Percentiles rank a stretch among this genome's conserved stretches.
These are phyloP conservation scores for Prosapia bicincta DNA, from an alignment of 2,888 invertebrate species.

Conservation along the genomic window DNA sequence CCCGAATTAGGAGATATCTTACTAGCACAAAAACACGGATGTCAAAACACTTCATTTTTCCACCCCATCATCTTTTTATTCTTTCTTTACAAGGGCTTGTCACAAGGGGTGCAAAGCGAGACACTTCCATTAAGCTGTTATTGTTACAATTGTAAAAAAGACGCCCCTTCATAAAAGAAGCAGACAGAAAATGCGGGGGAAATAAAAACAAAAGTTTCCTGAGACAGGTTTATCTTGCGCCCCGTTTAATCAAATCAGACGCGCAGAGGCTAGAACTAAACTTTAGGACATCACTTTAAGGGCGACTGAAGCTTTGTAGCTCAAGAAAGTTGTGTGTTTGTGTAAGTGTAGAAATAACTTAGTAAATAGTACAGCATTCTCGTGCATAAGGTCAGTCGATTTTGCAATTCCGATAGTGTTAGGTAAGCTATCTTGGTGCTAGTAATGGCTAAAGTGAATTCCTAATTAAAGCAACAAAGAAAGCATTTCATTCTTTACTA, in stretches of 20 bases:
- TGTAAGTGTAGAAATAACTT: no score
- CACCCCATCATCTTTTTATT: slow-evolving; percentile 10
- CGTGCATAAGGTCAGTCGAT: no score
- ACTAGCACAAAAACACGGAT: slow-evolving; percentile 9
- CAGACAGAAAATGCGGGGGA: slow-evolving; percentile 15
- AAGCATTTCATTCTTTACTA: no score
- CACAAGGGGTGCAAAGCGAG: slow-evolving; percentile 19
- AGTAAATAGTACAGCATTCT: no score
- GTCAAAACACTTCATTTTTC: slow-evolving; percentile 24
- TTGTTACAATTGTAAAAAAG: slow-evolving; percentile 17
- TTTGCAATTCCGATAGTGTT: no score
- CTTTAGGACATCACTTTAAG: no score
- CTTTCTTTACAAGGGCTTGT: slow-evolving; percentile 13
- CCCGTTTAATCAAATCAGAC: background rate
- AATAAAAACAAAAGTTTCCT: slow-evolving; percentile 14
- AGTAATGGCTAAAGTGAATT: no score
- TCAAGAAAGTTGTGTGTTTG: no score
- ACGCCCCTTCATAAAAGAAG: slow-evolving; percentile 19
- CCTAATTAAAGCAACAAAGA: no score
- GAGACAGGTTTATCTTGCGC: background rate
- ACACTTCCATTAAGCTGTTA: slow-evolving; percentile 32
- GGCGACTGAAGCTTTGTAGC: no score
- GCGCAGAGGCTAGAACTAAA: no score
- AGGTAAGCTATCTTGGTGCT: no score
- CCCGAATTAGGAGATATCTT: background rate